phyloP scores from a whole-genome alignment of 2,888 invertebrate species.

The Himalopsyche anomala region DNA sequence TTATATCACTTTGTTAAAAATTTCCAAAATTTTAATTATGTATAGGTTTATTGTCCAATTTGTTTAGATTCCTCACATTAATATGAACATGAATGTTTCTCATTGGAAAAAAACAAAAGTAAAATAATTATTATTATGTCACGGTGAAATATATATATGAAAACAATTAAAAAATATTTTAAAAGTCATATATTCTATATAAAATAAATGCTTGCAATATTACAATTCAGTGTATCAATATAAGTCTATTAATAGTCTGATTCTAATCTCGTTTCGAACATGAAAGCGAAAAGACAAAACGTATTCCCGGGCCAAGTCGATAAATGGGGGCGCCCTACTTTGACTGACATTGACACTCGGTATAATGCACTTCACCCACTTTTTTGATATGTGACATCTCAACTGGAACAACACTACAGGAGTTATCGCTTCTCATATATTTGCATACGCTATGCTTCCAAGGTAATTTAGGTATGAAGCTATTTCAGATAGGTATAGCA shows the following conservation, averaged over 20 bases:
- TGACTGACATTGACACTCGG: constrained; percentile 12
- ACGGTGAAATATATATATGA: too few relatives aligned
- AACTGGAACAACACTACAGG: background rate
- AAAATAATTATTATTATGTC: too few relatives aligned
- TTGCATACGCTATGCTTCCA: background rate
- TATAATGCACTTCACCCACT: constrained; percentile 23
- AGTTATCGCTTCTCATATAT: constrained; percentile 14
- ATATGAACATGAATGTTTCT: too few relatives aligned
- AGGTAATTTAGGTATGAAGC: background rate
- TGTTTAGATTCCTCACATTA: too few relatives aligned
- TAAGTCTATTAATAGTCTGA: background rate
- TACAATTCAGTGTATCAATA: background rate
- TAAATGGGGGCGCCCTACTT: constrained; percentile 27
- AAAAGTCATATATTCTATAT: too few relatives aligned
- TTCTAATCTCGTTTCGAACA: constrained; percentile 8
- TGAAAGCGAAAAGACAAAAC: constrained; percentile 16
- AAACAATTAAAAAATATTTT: too few relatives aligned
- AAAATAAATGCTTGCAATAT: too few relatives aligned
- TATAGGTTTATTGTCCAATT: too few relatives aligned
- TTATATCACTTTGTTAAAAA: too few relatives aligned
- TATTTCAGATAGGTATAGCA: background rate
- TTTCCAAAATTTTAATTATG: too few relatives aligned
- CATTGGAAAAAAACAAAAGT: too few relatives aligned
- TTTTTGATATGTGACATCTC: background rate
- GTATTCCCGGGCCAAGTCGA: constrained; percentile 26